Base-by-base conservation (phyloP, 1,140 invertebrate genomes). In the Zaprionus inermis region DNA sequence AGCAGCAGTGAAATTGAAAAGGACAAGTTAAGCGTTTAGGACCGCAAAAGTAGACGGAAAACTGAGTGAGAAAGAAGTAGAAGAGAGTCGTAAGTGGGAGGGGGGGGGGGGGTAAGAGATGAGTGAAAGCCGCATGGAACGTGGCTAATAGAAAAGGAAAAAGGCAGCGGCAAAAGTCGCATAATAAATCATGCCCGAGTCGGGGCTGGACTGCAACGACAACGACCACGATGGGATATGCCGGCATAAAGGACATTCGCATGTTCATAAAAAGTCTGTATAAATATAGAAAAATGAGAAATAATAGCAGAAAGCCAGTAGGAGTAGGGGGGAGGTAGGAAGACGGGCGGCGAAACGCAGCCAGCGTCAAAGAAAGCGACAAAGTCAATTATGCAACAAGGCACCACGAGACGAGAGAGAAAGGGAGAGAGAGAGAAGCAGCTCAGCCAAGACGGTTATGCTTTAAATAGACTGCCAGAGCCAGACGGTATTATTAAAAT, bases 301-400 rank as follows among this genome's bases (percentile, higher is more conserved):
- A 83, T 83, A 86, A 88, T 88, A 77, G 84, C 68, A 65, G 65
- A 63, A 64, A 73, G 36, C 46, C 32, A 10, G 6, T 10, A 16
- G 14, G 5, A 16, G 5, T 16, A 2, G 56, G 73, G n/a, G n/a
- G 16, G 49, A 30, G 22, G 14, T 2, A 14, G 14, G 6, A 3
- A 52, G 20, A 52, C 11, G 60, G 72, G 51, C 24, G 24, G 10
- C 6, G n/a, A 12, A 18, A 59, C 63, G 76, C 72, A 76, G 38
- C 64, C 38, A 28, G 14, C 49, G 60, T 34, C 51, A 30, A 61
- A 54, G 63, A 64, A 59, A 85, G 79, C 83, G 83, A 88, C 83
- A 88, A 88, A 88, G 83, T 88, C 83, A 88, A 88, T 88, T 88
- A 88, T 88, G 84, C 83, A 88, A 78, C 54, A 71, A 75, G 78